Evolutionary conservation across 2,888 invertebrate genomes (phyloP).

Genomic region (Phytoseiulus persimilis): DNA sequence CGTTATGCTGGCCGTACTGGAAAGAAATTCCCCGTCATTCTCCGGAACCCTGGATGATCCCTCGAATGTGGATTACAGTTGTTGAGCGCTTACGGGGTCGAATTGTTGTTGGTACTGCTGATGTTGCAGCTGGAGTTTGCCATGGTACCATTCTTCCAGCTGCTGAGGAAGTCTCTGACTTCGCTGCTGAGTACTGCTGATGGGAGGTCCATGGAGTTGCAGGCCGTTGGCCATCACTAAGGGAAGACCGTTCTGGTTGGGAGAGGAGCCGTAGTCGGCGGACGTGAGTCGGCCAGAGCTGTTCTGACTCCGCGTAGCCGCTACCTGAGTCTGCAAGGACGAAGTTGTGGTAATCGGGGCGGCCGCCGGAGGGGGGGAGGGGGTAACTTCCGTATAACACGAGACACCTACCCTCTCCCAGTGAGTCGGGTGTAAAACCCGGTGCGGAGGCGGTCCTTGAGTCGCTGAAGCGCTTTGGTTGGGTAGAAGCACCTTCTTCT

Average conservation of each 20-base stretch:
- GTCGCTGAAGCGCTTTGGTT: not conserved
- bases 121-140: not conserved
- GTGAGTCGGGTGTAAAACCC: not conserved
- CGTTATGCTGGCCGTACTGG: constrained; percentile 30
- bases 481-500: not conserved
- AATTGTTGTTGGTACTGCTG: constrained; percentile 19
- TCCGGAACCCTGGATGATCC: not conserved
- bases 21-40: not conserved
- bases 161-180: constrained; percentile 33
- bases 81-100: constrained; percentile 26
- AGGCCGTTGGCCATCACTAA: constrained; percentile 16
- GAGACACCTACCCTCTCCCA: constrained; percentile 18
- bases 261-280: constrained; percentile 8
- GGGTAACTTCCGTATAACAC: not conserved
- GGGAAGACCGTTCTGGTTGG: constrained; percentile 32
- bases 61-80: too few relatives aligned
- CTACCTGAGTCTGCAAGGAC: constrained; percentile 8
- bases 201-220: not conserved
- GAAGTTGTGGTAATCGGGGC: not conserved
- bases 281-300: constrained; percentile 15
- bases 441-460: not conserved
- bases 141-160: constrained; percentile 25
- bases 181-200: not conserved
- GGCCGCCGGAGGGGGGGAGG: too few relatives aligned
- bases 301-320: constrained; percentile 22